Base-by-base conservation (phyloP, 2,113 vertebrate genomes). In the Spizaetus ornatus region DNA sequence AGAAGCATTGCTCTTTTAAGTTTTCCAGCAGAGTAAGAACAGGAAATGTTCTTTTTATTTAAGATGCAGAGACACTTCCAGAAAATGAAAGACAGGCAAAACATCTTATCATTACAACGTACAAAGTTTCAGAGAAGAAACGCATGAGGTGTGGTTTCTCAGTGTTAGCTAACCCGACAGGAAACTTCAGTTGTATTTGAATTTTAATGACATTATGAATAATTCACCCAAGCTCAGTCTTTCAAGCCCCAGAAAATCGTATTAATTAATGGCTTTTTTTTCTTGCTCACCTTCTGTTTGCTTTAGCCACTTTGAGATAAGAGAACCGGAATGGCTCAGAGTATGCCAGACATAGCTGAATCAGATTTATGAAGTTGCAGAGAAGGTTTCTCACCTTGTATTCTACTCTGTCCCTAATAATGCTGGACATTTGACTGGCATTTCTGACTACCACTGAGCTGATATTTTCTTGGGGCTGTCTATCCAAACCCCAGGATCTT, bases 131-230 rank as follows among this genome's bases (percentile, higher is more conserved):
- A 47, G 19, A 86, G 50, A 86, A 93, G 58, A 62, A 85, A 67
- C 1, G 12, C 7, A 45, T 9, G 16, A 36, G 25, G 14, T 59
- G 13, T 29, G 55, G 42, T 73, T 96, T 58, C 55, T 92, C 45
- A 7, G 5, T 36, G 76, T 43, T 21, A 88, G n/a, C 22, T 36
- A 67, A 92, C 50, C 40, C 0, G 0, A 83, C 10, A 52, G 69
- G 55, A 93, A 93, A 79, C 71, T 92, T 93, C 69, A 79, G 42
- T 31, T 56, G 56, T 45, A 63, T 67, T 26, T 83, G 56, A 92
- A 88, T 74, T 93, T 84, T 95, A 96, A 96, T 74, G 70, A 86
- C 38, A 29, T 50, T 77, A 66, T 84, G 16, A 94, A 97, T 91
- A 94, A 95, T 93, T 88, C 67, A 93, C n/a, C 43, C n/a, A 97